Percentiles rank a stretch among this genome's conserved stretches.
These are phyloP conservation scores for Saccopteryx bilineata DNA, from an alignment of 2,113 vertebrate species.

Conservation along the genomic window DNA sequence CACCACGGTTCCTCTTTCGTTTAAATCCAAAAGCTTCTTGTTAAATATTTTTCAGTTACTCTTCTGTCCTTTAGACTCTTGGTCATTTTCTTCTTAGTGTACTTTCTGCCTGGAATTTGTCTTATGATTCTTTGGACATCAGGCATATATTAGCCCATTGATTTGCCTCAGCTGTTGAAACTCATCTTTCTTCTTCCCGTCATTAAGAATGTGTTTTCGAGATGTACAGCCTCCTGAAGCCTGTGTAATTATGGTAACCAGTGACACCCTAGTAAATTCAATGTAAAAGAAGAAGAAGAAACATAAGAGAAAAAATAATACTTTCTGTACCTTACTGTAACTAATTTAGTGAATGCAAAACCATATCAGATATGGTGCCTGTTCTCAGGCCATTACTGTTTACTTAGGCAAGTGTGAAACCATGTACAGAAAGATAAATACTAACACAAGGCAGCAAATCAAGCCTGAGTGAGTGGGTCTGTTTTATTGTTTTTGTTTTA, in stretches of 20 bases:
- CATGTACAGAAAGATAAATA: background rate
- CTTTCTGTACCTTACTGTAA: background rate
- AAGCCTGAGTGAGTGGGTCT: background rate
- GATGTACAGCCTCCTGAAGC: background rate
- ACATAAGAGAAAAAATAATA: too few species aligned
- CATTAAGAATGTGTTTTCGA: background rate
- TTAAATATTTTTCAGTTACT: background rate
- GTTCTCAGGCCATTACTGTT: background rate
- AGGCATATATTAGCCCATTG: background rate
- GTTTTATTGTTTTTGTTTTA: background rate
- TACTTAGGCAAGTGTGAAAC: background rate
- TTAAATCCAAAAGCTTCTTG: background rate
- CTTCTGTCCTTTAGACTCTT: background rate
- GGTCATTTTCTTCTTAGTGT: background rate
- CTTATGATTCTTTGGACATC: background rate
- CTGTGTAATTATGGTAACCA: too few species aligned
- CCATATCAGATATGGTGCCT: background rate
- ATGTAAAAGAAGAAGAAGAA: too few species aligned
- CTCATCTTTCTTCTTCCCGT: background rate
- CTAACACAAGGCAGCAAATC: background rate
- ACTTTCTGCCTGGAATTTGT: background rate
- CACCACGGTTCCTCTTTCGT: background rate
- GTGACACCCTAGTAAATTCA: too few species aligned
- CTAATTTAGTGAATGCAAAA: background rate
- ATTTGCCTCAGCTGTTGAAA: background rate